Base-by-base conservation (phyloP, 2,888 invertebrate species). In the Cataglyphis rosenhaueri region DNA sequence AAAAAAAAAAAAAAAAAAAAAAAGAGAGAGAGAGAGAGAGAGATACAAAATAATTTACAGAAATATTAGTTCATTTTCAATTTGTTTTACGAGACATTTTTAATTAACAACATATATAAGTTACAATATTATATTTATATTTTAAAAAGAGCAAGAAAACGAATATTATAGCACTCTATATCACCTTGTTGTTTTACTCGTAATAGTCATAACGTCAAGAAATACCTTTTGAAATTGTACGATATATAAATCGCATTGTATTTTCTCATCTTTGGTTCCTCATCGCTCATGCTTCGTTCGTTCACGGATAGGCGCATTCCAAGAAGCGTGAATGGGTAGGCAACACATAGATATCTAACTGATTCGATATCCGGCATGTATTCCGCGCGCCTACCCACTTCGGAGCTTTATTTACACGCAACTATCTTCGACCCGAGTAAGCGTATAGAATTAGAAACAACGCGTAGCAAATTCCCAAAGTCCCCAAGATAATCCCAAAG, bases 401-500 rank as follows among this genome's bases (percentile, higher is more conserved):
- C 71, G 59, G 38, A 64, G 48, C 84, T 88, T 88, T 88, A 85
- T 90, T 88, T 83, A 82, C 85, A 86, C 88, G 83, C 82, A 86
- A 85, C 89, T 87, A 86, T 83, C 83, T 78, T 75, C 85, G 55
- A 79, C 78, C 75, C 84, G 70, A 25, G 73, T 38, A 83, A 68
- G 65, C 82, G 87, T 74, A 85, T 84, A 84, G 88, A 89, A 89
- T 89, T 90, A 84, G 88, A 90, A 84, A 74, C 85, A 87, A 75
- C 74, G 84, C 78, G 74, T 71, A 71, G 84, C 84, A 87, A 88
- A 89, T 85, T 89, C 89, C 90, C 90, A 82, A 57, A 85, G 90
- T 66, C 88, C 88, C 88, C 44, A 76, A 85, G 90, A 89, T 90
- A 89, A 90, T 90, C 84, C 84, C 75, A 59, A 62, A 86, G 90